Evolutionary conservation across 2,113 vertebrate genomes (phyloP).

Genomic region (Plecturocebus donacophilus): DNA sequence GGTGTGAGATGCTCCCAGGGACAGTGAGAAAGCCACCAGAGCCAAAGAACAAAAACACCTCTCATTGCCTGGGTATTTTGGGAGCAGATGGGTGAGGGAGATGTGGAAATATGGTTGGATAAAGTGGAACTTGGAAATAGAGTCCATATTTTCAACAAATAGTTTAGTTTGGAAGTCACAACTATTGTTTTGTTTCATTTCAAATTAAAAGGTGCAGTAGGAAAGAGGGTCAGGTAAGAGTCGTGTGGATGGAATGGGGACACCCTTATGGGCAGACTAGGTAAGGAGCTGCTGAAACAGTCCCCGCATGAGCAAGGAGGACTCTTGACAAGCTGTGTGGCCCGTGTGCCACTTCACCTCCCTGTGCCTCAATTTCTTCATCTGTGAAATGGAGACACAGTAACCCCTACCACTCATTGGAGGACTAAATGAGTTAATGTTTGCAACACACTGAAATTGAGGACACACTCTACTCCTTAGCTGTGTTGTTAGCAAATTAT

Average conservation of each 20-base stretch:
- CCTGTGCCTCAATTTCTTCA: neutral
- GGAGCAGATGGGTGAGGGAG: neutral
- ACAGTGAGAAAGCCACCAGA: neutral
- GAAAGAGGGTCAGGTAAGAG: neutral
- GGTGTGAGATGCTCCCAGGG: no score
- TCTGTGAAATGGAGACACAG: neutral
- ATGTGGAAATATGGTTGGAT: accelerated
- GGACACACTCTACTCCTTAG: no score
- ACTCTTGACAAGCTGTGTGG: neutral
- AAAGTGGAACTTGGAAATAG: neutral
- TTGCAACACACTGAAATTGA: accelerated
- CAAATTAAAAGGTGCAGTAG: neutral
- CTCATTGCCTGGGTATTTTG: neutral
- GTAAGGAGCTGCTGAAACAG: neutral
- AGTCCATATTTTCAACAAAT: neutral
- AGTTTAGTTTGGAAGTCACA: neutral
- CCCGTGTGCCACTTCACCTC: no score
- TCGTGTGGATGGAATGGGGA: no score
- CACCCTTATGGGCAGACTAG: neutral
- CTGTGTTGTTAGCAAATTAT: neutral
- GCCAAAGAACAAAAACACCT: neutral
- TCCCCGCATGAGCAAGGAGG: neutral
- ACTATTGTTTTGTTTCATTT: neutral
- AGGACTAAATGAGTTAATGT: neutral
- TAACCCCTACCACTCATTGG: neutral